Evolutionary conservation across 1,140 invertebrate species (phyloP).

Genomic region (Kradibia gibbosae): DNA sequence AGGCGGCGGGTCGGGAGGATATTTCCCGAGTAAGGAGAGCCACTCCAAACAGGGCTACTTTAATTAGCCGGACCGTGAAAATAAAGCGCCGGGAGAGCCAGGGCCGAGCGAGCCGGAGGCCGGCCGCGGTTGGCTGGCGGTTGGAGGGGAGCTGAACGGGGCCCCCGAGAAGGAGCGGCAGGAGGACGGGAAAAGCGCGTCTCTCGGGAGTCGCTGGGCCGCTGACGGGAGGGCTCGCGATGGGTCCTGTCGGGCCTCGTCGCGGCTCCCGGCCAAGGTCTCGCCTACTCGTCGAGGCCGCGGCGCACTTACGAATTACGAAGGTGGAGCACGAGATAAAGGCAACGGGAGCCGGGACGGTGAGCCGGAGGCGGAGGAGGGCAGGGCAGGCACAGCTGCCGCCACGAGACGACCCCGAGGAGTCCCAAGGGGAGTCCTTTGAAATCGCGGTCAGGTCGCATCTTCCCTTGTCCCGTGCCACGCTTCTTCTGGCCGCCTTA

Average conservation of each 20-base stretch:
- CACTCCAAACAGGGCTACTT: too few relatives aligned
- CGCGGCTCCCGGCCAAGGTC: not conserved
- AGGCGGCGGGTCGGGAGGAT: not conserved
- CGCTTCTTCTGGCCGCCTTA: not conserved
- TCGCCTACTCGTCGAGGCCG: not conserved
- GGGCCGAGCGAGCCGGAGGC: not conserved
- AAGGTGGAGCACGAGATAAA: not conserved
- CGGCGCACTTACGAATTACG: not conserved
- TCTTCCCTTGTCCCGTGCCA: not conserved
- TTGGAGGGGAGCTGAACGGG: not conserved
- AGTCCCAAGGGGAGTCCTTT: constrained; percentile 35
- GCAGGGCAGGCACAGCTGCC: constrained; percentile 26
- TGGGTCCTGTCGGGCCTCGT: not conserved
- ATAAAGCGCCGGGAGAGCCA: too few relatives aligned
- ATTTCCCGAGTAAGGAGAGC: not conserved
- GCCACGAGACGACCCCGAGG: constrained; percentile 11
- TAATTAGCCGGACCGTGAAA: too few relatives aligned
- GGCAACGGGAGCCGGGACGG: not conserved
- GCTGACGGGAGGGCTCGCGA: too few relatives aligned
- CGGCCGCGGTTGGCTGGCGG: not conserved
- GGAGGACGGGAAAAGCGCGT: too few relatives aligned
- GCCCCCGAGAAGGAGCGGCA: not conserved
- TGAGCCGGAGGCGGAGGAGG: constrained; percentile 11
- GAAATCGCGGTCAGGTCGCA: constrained; percentile 46
- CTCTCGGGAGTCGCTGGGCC: not conserved